Evolutionary conservation across 2,797 vertebrate species (phyloP), one percentile per base, ranked within the genome.

Genomic region (Tokudaia muenninki): DNA sequence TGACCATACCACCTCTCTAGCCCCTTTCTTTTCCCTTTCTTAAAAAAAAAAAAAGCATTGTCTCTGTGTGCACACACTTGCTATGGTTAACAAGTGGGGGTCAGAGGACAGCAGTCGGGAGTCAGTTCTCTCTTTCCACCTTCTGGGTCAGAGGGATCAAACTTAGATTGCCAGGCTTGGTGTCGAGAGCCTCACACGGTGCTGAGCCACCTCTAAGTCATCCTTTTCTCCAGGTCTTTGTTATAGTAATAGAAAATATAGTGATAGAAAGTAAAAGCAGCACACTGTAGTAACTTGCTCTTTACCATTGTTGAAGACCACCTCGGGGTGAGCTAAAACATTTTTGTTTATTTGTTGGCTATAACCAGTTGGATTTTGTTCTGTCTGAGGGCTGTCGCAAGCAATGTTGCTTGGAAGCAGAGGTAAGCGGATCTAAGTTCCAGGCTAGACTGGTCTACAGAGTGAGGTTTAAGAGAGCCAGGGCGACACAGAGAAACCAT

Each of bases 111-210:
- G 41, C 17, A 12, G 63, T 3, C 3, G 41, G 61, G 41, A 21
- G 41, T 84, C 41, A 50, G 83, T 65, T n/a, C 41, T 41, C 41
- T 41, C 41, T 41, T 41, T 47, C 59, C 59, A 14, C 31, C 44
- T 9, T 5, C 5, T 52, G 63, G 47, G 29, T 31, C 63, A 65
- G 26, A 37, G 22, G 80, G n/a, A 16, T 41, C 80, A 41, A 16
- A 61, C 55, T 61, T 55, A 10, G n/a, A 34, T 24, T 4, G 55
- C 26, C 21, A 0, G 14, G 14, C 8, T 61, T 44, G 57, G 57
- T 44, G 24, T 14, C 1, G 0, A 41, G 34, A 41, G 37, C 11
- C 7, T 37, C 3, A 16, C n/a, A 10, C 3, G 1, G n/a, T 41
- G 55, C 57, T 61, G 14, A 44, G 24, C 37, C 24, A 31, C 14